These are phyloP conservation scores for Diploptera punctata DNA, from an alignment of 2,888 invertebrate genomes.

Conservation along the genomic window DNA sequence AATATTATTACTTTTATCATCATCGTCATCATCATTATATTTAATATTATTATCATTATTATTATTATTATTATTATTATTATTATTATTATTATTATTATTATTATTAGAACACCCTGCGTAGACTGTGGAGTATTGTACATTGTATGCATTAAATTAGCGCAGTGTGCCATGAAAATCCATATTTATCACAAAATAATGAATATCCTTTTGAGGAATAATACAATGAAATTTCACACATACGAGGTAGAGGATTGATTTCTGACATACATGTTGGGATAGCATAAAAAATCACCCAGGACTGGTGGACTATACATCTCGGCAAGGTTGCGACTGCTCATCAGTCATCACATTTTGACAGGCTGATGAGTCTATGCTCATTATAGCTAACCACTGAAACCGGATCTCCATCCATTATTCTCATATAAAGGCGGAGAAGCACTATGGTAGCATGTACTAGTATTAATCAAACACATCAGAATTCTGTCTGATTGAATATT, in stretches of 20 bases:
- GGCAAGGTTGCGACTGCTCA: neutral
- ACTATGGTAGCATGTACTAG: neutral
- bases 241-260: too few species aligned
- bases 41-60: neutral
- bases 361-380: neutral
- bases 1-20: too few species aligned
- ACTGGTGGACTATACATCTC: too few species aligned
- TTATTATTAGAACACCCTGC: neutral
- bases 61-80: neutral
- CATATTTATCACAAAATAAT: too few species aligned
- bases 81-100: neutral
- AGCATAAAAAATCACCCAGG: too few species aligned
- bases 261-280: too few species aligned
- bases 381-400: neutral
- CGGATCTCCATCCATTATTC: neutral
- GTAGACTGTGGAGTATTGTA: too few species aligned
- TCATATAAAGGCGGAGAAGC: too few species aligned
- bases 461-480: neutral
- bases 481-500: neutral
- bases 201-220: too few species aligned
- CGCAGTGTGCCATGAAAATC: too few species aligned
- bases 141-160: too few species aligned
- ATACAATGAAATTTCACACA: too few species aligned
- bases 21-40: neutral
- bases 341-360: neutral